phyloP scores from a whole-genome alignment of 2,797 vertebrate genomes.

The Darevskia mixta region DNA sequence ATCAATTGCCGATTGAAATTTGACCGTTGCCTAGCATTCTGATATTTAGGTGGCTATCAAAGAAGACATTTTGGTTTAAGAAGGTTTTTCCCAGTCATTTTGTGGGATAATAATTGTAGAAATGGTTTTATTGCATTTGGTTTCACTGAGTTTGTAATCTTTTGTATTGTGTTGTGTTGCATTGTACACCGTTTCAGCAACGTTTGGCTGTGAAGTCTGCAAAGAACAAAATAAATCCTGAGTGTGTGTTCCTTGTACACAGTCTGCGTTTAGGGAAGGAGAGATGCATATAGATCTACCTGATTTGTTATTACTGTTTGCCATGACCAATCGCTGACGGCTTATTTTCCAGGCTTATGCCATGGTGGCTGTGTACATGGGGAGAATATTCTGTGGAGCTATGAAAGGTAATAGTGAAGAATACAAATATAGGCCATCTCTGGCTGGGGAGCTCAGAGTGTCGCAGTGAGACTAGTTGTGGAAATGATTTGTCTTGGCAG shows the following conservation, averaged over 20 bases:
- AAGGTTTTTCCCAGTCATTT: no score
- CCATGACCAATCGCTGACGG: neutral
- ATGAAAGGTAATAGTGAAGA: neutral
- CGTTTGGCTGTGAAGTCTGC: no score
- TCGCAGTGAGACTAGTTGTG: neutral
- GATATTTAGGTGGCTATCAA: no score
- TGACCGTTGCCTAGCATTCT: no score
- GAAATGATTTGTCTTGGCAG: conserved; percentile 21
- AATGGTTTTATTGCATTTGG: no score
- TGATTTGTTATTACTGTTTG: neutral
- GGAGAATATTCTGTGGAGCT: neutral
- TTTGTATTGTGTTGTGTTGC: no score
- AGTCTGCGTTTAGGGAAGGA: neutral
- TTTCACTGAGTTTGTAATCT: no score
- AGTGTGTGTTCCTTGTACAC: neutral
- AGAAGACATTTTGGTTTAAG: no score
- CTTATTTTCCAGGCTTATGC: neutral
- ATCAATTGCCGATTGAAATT: no score
- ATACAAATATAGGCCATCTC: neutral
- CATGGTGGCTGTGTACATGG: neutral
- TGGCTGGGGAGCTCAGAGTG: neutral
- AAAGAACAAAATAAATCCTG: no score
- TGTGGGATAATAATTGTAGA: no score
- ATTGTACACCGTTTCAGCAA: no score
- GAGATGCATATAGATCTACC: neutral